A percentile compares a stretch with the other conserved stretches of the same genome.
Conservation (phyloP, 2,113 vertebrate species). For the Suncus etruscus region DNA sequence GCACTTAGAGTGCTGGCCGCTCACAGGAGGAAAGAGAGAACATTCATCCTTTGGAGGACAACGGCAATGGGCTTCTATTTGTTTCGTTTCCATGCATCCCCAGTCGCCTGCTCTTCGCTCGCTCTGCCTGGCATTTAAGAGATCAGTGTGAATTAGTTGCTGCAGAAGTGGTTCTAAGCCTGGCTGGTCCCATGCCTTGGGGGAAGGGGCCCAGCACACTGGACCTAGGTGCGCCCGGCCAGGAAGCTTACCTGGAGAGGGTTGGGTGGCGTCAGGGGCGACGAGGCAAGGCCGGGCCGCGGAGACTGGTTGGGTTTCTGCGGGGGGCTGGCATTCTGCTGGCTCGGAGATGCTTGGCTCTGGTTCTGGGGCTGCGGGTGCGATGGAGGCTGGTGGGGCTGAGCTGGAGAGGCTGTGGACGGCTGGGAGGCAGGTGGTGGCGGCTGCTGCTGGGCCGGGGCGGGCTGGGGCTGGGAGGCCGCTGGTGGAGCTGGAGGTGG, state of each 20-base stretch:
- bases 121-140: conserved; percentile 26
- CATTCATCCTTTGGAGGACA: conserved; percentile 73
- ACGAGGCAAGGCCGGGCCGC: conserved; percentile 92
- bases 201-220: neutral
- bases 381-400: conserved; percentile 88
- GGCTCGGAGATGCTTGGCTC: conserved; percentile 86
- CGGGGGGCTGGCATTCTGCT: conserved; percentile 91
- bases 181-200: neutral
- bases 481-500: conserved; percentile 79
- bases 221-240: neutral
- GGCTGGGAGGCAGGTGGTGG: conserved; percentile 84
- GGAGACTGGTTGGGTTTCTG: conserved; percentile 95
- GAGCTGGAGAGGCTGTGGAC: conserved; percentile 69
- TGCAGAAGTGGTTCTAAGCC: conserved; percentile 39
- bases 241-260: conserved; percentile 91
- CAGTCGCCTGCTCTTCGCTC: conserved; percentile 55
- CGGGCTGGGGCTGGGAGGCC: too few relatives aligned
- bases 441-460: conserved; percentile 80
- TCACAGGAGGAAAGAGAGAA: conserved; percentile 72
- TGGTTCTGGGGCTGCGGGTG: conserved; percentile 88
- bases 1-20: conserved; percentile 69
- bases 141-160: conserved; percentile 52
- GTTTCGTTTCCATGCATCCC: conserved; percentile 71
- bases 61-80: conserved; percentile 65
- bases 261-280: conserved; percentile 95